Percentiles rank a stretch among this genome's conserved stretches.
Conservation (phyloP, 1,140 invertebrate genomes). For the Halictus rubicundus region DNA sequence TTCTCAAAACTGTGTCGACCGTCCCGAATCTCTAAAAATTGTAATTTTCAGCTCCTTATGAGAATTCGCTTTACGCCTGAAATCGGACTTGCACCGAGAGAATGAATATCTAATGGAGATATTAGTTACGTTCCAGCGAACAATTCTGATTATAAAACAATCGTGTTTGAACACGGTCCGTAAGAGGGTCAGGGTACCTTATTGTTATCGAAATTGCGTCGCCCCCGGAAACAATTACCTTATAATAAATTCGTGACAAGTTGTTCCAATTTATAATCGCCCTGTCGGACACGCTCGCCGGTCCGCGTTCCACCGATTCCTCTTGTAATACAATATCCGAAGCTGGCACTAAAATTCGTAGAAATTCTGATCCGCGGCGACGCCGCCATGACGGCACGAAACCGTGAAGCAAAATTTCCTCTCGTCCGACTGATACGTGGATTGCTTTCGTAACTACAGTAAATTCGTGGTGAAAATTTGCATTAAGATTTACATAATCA, state of each 20-base stretch:
- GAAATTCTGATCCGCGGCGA: background rate
- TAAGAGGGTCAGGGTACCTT: too few species aligned
- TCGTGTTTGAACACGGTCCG: too few species aligned
- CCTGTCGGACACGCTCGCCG: background rate
- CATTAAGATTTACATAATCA: slow-evolving; percentile 50
- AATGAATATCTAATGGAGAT: too few species aligned
- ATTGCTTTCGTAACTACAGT: slow-evolving; percentile 37
- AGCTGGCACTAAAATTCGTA: background rate
- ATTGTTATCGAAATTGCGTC: too few species aligned
- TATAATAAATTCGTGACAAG: background rate
- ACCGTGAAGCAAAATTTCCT: slow-evolving; percentile 27
- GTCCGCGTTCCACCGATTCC: background rate
- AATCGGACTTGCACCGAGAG: too few species aligned
- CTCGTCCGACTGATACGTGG: slow-evolving; percentile 15
- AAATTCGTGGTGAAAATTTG: slow-evolving; percentile 32
- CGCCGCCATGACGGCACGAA: background rate
- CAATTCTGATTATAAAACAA: too few species aligned
- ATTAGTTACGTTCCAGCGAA: too few species aligned
- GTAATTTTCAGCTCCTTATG: too few species aligned
- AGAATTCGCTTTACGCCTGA: too few species aligned
- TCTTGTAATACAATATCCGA: background rate
- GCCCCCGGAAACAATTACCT: background rate
- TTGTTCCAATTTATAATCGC: background rate
- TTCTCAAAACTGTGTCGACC: too few species aligned
- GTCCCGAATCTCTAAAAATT: too few species aligned